Conservation (phyloP, 1,140 invertebrate genomes). For the Aphis craccivora region DNA sequence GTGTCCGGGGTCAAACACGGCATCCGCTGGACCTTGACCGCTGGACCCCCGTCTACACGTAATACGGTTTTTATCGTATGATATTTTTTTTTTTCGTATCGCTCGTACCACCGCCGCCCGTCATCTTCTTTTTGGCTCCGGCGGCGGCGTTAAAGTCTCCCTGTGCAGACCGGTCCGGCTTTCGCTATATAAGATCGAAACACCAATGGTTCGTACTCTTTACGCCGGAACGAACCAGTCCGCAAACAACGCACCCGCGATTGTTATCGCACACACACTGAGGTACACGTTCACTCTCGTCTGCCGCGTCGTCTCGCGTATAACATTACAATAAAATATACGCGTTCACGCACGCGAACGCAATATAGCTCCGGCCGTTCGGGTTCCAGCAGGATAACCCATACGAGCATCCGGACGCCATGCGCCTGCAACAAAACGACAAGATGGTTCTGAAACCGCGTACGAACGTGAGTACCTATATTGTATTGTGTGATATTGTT, state of each 20-base stretch:
- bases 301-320: neutral
- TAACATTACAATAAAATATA: neutral
- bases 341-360: neutral
- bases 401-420: constrained; percentile 20
- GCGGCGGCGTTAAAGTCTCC: constrained; percentile 54
- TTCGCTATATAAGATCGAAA: constrained; percentile 52
- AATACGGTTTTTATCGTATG: constrained; percentile 47
- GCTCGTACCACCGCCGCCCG: neutral
- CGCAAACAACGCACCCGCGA: constrained; percentile 54
- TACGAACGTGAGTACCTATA: constrained; percentile 13
- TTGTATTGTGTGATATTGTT: neutral
- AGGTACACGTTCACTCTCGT: constrained; percentile 40
- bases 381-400: constrained; percentile 11
- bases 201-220: constrained; percentile 31
- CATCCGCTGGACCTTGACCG: constrained; percentile 50
- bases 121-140: neutral
- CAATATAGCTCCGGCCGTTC: neutral
- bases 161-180: constrained; percentile 43
- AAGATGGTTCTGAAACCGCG: neutral
- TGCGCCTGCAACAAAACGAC: neutral
- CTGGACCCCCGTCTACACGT: neutral
- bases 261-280: constrained; percentile 30
- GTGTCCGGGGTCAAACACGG: constrained; percentile 49
- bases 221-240: constrained; percentile 53
- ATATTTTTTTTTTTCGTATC: neutral